These are phyloP conservation scores for Oreocharis arfaki DNA, from an alignment of 2,113 vertebrate genomes.

Conservation along the genomic window DNA sequence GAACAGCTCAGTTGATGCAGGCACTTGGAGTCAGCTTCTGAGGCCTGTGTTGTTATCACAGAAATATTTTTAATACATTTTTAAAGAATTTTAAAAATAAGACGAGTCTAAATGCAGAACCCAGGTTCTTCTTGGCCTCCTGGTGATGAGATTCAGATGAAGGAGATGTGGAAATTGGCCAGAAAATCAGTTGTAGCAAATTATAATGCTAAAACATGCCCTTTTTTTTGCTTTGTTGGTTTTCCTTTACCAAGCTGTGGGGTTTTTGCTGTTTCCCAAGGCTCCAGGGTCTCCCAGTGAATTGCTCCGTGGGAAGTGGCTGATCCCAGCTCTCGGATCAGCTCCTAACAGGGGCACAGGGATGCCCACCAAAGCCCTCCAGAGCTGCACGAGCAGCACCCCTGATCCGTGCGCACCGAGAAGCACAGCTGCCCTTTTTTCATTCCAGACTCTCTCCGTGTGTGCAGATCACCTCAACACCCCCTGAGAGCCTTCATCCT, in stretches of 20 bases:
- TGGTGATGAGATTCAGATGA: neutral
- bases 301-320: neutral
- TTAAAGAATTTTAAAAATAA: neutral
- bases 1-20: neutral
- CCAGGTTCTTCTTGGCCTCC: neutral
- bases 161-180: neutral
- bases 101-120: neutral
- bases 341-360: neutral
- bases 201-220: neutral
- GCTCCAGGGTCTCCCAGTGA: neutral
- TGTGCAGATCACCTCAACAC: neutral
- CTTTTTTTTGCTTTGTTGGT: neutral
- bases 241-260: neutral
- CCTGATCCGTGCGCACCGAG: neutral
- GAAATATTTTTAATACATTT: neutral
- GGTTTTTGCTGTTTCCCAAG: neutral
- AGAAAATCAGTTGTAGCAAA: neutral
- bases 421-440: no score
- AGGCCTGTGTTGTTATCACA: neutral
- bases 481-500: neutral
- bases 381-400: neutral
- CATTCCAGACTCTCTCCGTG: neutral
- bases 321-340: neutral
- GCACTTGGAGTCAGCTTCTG: neutral
- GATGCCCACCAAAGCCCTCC: neutral